These are phyloP conservation scores for Nyctalus aviator DNA, from an alignment of 2,797 vertebrate genomes.

Conservation along the genomic window DNA sequence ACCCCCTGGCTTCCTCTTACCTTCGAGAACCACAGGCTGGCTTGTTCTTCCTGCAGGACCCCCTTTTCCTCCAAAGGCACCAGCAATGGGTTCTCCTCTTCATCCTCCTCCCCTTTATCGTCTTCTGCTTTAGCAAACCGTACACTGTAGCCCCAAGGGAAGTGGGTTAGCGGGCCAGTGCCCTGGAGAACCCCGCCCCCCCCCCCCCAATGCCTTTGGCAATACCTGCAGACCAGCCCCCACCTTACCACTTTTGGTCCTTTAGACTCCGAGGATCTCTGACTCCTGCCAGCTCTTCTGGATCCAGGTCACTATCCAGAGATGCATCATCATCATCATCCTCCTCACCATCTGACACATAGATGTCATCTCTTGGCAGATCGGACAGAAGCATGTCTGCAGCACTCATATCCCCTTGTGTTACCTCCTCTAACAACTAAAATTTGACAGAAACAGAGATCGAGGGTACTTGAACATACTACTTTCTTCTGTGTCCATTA, in stretches of 20 bases:
- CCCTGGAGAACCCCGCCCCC: background rate
- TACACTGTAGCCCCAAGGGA: background rate
- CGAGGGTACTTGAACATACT: background rate
- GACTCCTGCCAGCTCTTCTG: constrained; percentile 92
- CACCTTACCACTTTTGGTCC: constrained; percentile 51
- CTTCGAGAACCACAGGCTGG: constrained; percentile 97
- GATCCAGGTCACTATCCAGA: constrained; percentile 94
- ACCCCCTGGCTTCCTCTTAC: constrained; percentile 80
- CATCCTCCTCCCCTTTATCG: constrained; percentile 85
- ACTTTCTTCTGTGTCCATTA: background rate
- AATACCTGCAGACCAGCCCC: fast-evolving
- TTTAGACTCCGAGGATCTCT: constrained; percentile 78
- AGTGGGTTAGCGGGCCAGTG: background rate
- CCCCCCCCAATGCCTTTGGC: background rate
- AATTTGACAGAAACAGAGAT: background rate
- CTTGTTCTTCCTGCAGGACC: constrained; percentile 90
- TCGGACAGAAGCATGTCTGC: constrained; percentile 89
- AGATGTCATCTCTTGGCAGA: constrained; percentile 85
- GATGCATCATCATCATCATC: constrained; percentile 86
- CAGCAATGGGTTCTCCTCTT: constrained; percentile 90
- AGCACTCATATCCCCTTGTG: constrained; percentile 93
- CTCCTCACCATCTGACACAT: constrained; percentile 90
- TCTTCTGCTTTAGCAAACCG: constrained; percentile 64
- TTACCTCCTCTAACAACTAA: constrained; percentile 89
- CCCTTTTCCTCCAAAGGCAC: constrained; percentile 93